Percentiles rank a stretch among this genome's conserved stretches.
These are phyloP conservation scores for Dicyrtomina minuta DNA, from an alignment of 2,888 invertebrate species.

Conservation along the genomic window DNA sequence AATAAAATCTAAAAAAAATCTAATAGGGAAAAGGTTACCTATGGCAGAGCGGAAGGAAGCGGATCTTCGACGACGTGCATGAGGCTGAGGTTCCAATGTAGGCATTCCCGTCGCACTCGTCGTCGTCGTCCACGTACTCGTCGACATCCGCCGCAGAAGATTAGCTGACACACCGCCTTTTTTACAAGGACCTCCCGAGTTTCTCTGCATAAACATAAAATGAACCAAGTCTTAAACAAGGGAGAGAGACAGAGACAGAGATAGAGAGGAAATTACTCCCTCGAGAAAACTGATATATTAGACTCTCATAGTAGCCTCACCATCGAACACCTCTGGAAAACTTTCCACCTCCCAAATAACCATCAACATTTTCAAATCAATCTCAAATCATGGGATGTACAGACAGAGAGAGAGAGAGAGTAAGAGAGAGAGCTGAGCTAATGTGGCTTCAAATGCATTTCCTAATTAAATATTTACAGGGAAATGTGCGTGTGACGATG, in stretches of 20 bases:
- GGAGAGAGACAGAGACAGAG: too few species aligned
- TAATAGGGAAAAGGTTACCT: constrained; percentile 50
- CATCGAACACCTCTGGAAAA: too few species aligned
- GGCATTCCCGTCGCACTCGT: constrained; percentile 63
- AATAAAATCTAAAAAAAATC: background rate
- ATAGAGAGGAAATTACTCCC: too few species aligned
- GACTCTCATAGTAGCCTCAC: background rate
- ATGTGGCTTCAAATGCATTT: background rate
- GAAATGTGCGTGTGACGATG: too few species aligned
- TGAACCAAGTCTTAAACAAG: background rate
- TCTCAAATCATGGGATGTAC: background rate
- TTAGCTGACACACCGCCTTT: constrained; percentile 52
- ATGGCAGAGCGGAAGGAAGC: constrained; percentile 57
- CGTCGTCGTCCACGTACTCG: constrained; percentile 60
- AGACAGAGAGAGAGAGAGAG: background rate
- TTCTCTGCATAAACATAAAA: constrained; percentile 39
- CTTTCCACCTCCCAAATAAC: too few species aligned
- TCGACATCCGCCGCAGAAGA: constrained; percentile 58
- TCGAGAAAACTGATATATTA: background rate
- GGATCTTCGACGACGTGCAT: constrained; percentile 56
- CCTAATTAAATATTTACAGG: too few species aligned
- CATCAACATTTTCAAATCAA: too few species aligned
- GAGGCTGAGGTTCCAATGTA: constrained; percentile 63
- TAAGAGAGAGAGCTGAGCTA: background rate
- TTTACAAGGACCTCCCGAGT: constrained; percentile 41